Conservation (phyloP, 2,888 invertebrate species). For the Hypena proboscidalis region DNA sequence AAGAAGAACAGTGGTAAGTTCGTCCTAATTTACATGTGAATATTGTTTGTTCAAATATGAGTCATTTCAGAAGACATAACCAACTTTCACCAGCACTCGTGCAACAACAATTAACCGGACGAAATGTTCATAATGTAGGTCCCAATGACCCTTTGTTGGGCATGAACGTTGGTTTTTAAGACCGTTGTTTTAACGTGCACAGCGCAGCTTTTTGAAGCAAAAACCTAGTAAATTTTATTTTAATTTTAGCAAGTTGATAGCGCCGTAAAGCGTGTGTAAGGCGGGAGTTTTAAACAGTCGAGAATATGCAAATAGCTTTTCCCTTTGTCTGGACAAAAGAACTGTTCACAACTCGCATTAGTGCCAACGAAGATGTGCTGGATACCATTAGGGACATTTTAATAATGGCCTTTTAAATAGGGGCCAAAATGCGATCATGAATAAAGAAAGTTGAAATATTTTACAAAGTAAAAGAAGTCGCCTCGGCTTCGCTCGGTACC, state of each 20-base stretch:
- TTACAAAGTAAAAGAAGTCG: slow-evolving; percentile 28
- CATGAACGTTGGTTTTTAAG: slow-evolving; percentile 10
- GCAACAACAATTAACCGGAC: slow-evolving; percentile 64
- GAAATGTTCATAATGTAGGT: slow-evolving; percentile 40
- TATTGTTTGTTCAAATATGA: slow-evolving; percentile 76
- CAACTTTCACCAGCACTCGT: slow-evolving; percentile 77
- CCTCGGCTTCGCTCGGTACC: slow-evolving; percentile 43
- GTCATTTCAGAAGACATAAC: slow-evolving; percentile 70
- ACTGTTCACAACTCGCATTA: slow-evolving; percentile 66
- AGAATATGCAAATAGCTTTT: slow-evolving; percentile 63
- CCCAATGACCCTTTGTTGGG: slow-evolving; percentile 47
- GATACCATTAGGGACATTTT: slow-evolving; percentile 57
- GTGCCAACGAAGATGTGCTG: slow-evolving; percentile 54
- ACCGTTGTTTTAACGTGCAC: slow-evolving; percentile 2
- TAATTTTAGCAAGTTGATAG: slow-evolving; percentile 36
- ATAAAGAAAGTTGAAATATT: slow-evolving; percentile 44
- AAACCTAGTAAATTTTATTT: slow-evolving; percentile 13
- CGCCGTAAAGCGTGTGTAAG: slow-evolving; percentile 47
- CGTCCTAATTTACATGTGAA: slow-evolving; percentile 75
- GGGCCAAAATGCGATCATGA: slow-evolving; percentile 36
- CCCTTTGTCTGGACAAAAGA: slow-evolving; percentile 60
- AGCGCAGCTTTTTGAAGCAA: slow-evolving; percentile 1
- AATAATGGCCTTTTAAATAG: slow-evolving; percentile 54
- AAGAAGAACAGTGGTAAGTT: slow-evolving; percentile 49
- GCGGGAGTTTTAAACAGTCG: slow-evolving; percentile 47